Evolutionary conservation across 2,113 vertebrate species (phyloP).

Genomic region (Athene noctua): DNA sequence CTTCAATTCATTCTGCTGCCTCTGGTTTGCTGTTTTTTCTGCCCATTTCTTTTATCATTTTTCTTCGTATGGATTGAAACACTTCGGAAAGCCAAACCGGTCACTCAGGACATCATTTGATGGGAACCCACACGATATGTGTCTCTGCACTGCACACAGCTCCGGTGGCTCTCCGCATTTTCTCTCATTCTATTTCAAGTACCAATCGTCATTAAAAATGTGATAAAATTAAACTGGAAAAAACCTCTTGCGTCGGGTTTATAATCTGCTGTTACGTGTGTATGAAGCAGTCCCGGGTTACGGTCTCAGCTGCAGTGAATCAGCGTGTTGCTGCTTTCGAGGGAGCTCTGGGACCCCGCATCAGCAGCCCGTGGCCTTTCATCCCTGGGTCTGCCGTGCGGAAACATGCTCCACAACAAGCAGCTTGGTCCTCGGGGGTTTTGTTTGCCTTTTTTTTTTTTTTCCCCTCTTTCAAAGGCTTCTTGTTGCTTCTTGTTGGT

Average conservation of each 20-base stretch:
- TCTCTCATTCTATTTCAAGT: neutral
- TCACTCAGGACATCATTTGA: accelerated
- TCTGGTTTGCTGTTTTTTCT: neutral
- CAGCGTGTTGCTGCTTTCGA: neutral
- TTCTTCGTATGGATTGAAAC: neutral
- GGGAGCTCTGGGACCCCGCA: neutral
- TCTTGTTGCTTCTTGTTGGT: neutral
- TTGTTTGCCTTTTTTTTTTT: neutral
- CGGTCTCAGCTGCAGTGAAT: neutral
- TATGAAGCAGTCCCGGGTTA: neutral
- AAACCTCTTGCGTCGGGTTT: neutral
- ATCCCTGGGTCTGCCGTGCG: neutral
- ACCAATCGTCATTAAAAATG: neutral
- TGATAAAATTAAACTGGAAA: neutral
- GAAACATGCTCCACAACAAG: neutral
- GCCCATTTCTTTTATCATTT: neutral
- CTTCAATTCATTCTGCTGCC: neutral
- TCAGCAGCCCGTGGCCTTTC: neutral
- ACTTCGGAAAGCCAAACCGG: neutral
- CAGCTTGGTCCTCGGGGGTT: neutral
- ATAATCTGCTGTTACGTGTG: neutral
- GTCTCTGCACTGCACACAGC: neutral
- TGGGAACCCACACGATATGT: neutral
- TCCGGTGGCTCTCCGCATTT: neutral
- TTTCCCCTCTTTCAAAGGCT: neutral